A percentile compares a stretch with the other conserved stretches of the same genome.
Conservation (phyloP, 2,113 vertebrate genomes). For the Chloroceryle aenea region DNA sequence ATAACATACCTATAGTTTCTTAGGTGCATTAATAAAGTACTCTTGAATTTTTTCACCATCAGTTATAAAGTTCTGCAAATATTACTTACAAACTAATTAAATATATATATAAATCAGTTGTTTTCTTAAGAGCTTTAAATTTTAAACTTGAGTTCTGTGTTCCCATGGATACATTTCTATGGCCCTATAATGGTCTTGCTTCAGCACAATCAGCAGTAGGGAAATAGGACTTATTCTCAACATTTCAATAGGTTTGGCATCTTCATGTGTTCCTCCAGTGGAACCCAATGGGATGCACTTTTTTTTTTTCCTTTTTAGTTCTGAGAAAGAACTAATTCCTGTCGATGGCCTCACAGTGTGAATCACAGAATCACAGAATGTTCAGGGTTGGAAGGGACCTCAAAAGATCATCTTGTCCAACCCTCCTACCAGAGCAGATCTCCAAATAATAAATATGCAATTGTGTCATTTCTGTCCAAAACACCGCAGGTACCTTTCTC, state of each 20-base stretch:
- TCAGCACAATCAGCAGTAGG: neutral
- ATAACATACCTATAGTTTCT: neutral
- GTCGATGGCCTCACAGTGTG: neutral
- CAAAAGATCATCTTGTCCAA: too few species aligned
- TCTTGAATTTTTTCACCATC: neutral
- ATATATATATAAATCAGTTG: neutral
- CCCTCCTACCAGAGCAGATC: neutral
- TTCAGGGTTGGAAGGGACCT: too few species aligned
- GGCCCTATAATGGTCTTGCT: neutral
- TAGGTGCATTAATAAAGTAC: neutral
- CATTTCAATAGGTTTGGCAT: neutral
- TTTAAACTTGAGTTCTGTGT: neutral
- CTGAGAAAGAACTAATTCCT: neutral
- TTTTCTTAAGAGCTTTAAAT: neutral
- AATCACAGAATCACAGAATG: too few species aligned
- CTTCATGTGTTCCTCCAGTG: neutral
- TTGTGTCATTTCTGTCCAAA: neutral
- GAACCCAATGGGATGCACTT: neutral
- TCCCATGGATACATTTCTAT: constrained; percentile 15
- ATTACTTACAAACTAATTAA: neutral
- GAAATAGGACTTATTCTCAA: neutral
- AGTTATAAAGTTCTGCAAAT: neutral
- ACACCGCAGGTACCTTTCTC: neutral
- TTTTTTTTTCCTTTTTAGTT: neutral
- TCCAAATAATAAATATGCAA: neutral